A percentile compares a stretch with the other conserved stretches of the same genome.
phyloP scores from a whole-genome alignment of 2,113 vertebrate species.

The Steatornis caripensis region DNA sequence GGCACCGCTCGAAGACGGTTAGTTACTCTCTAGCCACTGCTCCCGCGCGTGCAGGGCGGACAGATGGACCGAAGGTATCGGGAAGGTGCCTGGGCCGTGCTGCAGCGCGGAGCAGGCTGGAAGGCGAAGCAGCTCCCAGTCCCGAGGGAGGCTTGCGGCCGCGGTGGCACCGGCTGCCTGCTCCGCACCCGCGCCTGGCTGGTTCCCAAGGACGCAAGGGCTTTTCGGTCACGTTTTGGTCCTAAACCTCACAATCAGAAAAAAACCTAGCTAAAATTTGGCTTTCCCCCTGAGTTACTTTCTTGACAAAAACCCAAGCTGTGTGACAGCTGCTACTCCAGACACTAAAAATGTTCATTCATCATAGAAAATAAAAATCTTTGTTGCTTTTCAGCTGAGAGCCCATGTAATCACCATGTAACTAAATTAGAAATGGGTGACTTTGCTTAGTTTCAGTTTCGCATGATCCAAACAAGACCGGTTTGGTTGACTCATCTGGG shows the following conservation, averaged over 20 bases:
- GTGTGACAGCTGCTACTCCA: slow-evolving; percentile 50
- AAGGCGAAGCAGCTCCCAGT: background rate
- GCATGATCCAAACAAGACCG: slow-evolving; percentile 39
- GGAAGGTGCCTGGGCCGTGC: background rate
- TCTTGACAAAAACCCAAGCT: background rate
- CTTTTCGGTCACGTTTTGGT: background rate
- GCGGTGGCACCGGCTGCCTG: background rate
- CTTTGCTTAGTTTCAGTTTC: slow-evolving; percentile 57
- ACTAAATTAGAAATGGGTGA: slow-evolving; percentile 67
- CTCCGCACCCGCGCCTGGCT: background rate
- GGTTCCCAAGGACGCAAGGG: background rate
- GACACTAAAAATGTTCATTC: slow-evolving; percentile 9
- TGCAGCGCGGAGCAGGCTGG: background rate
- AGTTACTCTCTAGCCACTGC: fast-evolving
- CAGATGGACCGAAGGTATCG: fast-evolving
- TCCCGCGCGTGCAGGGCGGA: fast-evolving
- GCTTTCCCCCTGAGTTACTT: background rate
- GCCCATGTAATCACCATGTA: slow-evolving; percentile 64
- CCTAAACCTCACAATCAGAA: background rate
- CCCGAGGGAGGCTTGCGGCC: fast-evolving
- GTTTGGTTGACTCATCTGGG: slow-evolving; percentile 24
- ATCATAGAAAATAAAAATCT: slow-evolving; percentile 21
- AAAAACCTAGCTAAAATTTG: background rate
- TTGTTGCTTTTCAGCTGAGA: background rate
- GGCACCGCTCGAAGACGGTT: background rate